Percentiles rank a stretch among this genome's conserved stretches.
These are phyloP conservation scores for Dorcus hopei DNA, from an alignment of 2,888 invertebrate species.

Conservation along the genomic window DNA sequence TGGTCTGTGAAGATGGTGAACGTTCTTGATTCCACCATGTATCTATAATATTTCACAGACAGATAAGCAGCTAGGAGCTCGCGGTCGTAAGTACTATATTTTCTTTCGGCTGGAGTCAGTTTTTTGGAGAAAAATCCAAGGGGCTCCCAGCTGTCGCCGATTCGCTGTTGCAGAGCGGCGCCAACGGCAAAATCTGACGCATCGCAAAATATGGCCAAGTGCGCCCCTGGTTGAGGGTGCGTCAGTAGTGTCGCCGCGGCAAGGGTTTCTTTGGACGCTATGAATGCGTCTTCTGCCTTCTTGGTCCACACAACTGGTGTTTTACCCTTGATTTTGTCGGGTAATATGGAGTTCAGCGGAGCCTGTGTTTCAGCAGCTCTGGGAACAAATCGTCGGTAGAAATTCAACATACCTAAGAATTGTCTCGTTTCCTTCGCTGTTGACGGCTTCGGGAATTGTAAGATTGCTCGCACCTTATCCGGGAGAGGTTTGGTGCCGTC, in stretches of 20 bases:
- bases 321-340: not conserved
- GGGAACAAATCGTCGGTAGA: slow-evolving; percentile 40
- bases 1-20: slow-evolving; percentile 20
- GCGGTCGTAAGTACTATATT: slow-evolving; percentile 24
- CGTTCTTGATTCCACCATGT: slow-evolving; percentile 14
- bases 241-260: not conserved
- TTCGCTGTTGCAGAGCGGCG: not conserved
- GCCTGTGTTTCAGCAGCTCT: slow-evolving; percentile 37
- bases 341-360: slow-evolving; percentile 33
- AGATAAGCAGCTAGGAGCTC: slow-evolving; percentile 19
- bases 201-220: not conserved
- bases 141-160: not conserved
- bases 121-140: not conserved
- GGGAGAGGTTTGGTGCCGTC: slow-evolving; percentile 35
- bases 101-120: slow-evolving; percentile 30
- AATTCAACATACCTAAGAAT: slow-evolving; percentile 41
- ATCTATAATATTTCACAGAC: slow-evolving; percentile 15
- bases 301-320: not conserved
- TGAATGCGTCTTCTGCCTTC: not conserved
- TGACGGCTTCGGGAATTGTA: too few species aligned
- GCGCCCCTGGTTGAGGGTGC: not conserved
- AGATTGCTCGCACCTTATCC: not conserved
- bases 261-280: not conserved
- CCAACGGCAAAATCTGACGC: not conserved
- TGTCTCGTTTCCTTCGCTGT: slow-evolving; percentile 27